These are phyloP conservation scores for Lamellibrachia luymesi DNA, from an alignment of 1,140 invertebrate genomes.

Conservation along the genomic window DNA sequence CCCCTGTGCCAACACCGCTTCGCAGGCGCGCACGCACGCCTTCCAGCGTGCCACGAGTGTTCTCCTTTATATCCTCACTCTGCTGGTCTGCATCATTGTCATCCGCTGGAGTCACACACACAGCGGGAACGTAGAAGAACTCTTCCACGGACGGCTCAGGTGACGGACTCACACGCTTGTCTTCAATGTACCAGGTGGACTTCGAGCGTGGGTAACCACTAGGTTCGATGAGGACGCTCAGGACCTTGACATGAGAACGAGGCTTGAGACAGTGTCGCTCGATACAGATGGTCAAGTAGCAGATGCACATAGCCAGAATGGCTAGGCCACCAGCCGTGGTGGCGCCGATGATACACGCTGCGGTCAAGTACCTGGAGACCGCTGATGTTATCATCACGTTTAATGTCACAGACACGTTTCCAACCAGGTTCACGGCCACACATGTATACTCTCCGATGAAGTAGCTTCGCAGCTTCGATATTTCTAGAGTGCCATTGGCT, in stretches of 20 bases:
- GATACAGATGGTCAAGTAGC: neutral
- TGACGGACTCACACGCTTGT: neutral
- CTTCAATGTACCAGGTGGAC: neutral
- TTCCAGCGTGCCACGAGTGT: slow-evolving; percentile 45
- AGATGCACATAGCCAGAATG: neutral
- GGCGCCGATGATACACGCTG: neutral
- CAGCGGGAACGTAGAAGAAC: neutral
- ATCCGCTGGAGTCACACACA: neutral
- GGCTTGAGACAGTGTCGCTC: neutral
- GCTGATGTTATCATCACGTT: slow-evolving; percentile 4
- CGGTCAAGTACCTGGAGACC: neutral
- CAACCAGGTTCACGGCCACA: slow-evolving; percentile 2
- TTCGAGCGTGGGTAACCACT: neutral
- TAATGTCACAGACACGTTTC: neutral
- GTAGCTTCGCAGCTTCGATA: slow-evolving; percentile 1
- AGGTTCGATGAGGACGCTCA: neutral
- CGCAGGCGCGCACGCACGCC: slow-evolving; percentile 42
- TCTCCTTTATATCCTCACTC: neutral
- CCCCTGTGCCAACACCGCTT: slow-evolving; percentile 39
- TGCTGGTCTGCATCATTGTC: neutral
- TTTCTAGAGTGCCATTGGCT: slow-evolving; percentile 6
- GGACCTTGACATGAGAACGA: neutral
- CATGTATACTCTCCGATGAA: slow-evolving; percentile 19
- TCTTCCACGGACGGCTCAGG: neutral
- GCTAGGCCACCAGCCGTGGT: neutral